Evolutionary conservation across 2,113 vertebrate genomes (phyloP).

Genomic region (Phrynosoma blainvillii): DNA sequence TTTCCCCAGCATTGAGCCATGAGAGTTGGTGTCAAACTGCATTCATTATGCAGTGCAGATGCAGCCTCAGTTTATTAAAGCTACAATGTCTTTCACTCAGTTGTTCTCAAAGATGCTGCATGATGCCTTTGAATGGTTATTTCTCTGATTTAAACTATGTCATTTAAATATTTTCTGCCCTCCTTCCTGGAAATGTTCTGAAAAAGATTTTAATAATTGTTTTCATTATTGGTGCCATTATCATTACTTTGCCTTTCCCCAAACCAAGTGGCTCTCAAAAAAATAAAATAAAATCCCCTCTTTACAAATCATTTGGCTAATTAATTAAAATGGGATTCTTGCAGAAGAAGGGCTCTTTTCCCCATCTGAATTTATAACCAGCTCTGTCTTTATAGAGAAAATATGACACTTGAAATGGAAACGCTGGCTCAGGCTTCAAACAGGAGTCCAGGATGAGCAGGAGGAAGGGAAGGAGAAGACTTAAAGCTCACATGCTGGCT

Average conservation of each 20-base stretch:
- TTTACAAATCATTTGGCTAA: constrained; percentile 63
- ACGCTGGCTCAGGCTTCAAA: neutral
- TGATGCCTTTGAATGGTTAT: too few species aligned
- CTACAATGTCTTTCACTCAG: too few species aligned
- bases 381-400: constrained; percentile 51
- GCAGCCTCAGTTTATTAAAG: too few species aligned
- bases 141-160: too few species aligned
- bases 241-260: constrained; percentile 49
- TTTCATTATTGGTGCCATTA: constrained; percentile 28
- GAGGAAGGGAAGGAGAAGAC: too few species aligned
- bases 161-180: neutral
- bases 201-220: neutral
- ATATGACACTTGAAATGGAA: constrained; percentile 34
- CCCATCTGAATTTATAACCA: constrained; percentile 68
- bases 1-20: too few species aligned
- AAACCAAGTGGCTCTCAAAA: constrained; percentile 32
- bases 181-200: neutral
- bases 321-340: constrained; percentile 70
- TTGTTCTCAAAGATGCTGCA: too few species aligned
- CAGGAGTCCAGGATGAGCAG: too few species aligned
- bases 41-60: too few species aligned
- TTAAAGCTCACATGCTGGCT: too few species aligned
- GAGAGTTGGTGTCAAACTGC: too few species aligned
- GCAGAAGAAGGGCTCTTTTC: constrained; percentile 46
- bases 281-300: neutral